Evolutionary conservation across 2,888 invertebrate genomes (phyloP).

Genomic region (Trissolcus brochymenae): DNA sequence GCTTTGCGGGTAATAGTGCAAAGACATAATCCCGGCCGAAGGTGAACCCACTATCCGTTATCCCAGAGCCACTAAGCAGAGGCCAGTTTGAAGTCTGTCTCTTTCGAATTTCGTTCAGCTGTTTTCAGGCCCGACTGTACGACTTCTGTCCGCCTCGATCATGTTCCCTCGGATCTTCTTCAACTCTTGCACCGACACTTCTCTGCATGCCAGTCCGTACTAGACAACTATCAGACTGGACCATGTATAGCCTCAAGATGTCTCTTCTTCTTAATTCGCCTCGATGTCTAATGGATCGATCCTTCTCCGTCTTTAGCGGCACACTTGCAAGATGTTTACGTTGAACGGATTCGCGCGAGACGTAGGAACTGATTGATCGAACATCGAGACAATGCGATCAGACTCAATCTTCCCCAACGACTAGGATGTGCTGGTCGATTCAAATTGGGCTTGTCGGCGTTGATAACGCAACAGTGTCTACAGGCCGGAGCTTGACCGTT

Average conservation of each 20-base stretch:
- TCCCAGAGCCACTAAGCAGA: conserved; percentile 2
- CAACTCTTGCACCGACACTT: conserved; percentile 21
- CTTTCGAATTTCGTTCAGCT: conserved; percentile 9
- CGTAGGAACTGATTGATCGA: conserved; percentile 39
- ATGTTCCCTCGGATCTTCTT: conserved; percentile 1
- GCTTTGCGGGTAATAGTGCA: conserved; percentile 70
- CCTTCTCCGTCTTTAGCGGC: neutral
- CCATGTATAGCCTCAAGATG: conserved; percentile 1
- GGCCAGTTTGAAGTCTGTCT: conserved; percentile 1
- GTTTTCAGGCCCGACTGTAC: conserved; percentile 15
- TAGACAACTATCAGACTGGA: neutral
- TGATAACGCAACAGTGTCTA: neutral
- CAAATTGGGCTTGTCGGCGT: neutral
- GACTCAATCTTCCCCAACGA: neutral
- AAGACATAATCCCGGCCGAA: conserved; percentile 65
- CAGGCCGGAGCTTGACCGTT: conserved; percentile 10
- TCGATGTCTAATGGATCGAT: conserved; percentile 13
- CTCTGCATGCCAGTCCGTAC: neutral
- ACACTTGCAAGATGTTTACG: conserved; percentile 8
- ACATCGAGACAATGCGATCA: conserved; percentile 24
- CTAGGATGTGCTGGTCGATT: neutral
- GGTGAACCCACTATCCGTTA: conserved; percentile 4
- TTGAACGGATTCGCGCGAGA: conserved; percentile 3
- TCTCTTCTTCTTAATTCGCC: neutral
- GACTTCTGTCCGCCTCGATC: neutral